Evolutionary conservation across 1,140 invertebrate species (phyloP), one percentile per base, ranked within the genome.

Genomic region (Musca domestica): DNA sequence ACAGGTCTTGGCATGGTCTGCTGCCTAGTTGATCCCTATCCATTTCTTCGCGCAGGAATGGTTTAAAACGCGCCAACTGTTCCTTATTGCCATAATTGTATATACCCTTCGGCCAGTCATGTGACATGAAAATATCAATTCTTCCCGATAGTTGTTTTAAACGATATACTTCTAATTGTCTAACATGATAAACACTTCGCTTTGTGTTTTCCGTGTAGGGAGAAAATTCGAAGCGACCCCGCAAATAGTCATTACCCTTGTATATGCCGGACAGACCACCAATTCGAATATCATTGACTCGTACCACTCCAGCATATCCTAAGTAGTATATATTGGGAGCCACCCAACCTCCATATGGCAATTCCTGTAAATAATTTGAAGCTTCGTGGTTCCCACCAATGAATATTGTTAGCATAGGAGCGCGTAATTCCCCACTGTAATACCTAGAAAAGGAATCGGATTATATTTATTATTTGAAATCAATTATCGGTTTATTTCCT

Each of bases 331-430:
- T 99, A 79, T 98, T 99, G 15, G 94, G 93, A 15, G 96, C 96
- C 2, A 98, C 95, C 98, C 98, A 99, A 41, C 98, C 98, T 58
- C 98, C 97, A 83, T 97, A 98, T 0, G 95, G 90, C 46, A 99
- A 81, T 82, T 99, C 96, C 83, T 97, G 95, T 22, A 99, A 86
- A 83, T 96, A 95, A 84, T 97, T 98, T 0, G 95, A 97, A 14
- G 97, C 96, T 87, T 99, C 98, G 81, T 99, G 98, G 84, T 99
- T 99, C 5, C 98, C 98, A 54, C 97, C 98, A 80, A 99, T 95
- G 77, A 99, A 98, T 69, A 99, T 84, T 1, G 98, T 99, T 65
- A 98, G 83, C 52, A 97, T 83, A 10, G 97, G 96, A 3, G 96
- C 96, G 68, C 85, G 83, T 77, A 91, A 92, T 81, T 98, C 92